These are phyloP conservation scores for Cistogaster globosa DNA, from an alignment of 2,888 invertebrate species.

Conservation along the genomic window DNA sequence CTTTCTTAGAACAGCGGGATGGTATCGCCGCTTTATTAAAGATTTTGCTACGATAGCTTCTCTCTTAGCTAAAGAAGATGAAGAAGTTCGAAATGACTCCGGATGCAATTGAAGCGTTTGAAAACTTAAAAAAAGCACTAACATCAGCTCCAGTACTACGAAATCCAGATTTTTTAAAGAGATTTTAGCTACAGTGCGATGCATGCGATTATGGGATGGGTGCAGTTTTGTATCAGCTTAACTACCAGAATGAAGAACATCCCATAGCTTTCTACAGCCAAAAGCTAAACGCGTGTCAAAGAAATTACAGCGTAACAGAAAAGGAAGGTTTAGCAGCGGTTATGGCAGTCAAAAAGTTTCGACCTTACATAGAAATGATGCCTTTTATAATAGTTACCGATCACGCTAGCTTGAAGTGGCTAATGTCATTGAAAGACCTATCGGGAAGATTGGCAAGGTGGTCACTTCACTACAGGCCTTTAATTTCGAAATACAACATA, in stretches of 20 bases:
- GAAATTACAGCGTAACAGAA: background rate
- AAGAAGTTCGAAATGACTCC: constrained; percentile 29
- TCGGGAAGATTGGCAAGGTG: background rate
- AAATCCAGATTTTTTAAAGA: constrained; percentile 52
- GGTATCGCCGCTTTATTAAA: constrained; percentile 69
- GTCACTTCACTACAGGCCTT: background rate
- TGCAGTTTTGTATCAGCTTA: too few species aligned
- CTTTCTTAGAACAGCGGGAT: constrained; percentile 69
- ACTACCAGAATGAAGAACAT: too few species aligned
- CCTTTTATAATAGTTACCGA: background rate
- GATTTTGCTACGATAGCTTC: constrained; percentile 8
- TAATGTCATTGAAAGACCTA: background rate
- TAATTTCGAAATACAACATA: background rate
- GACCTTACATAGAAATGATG: constrained; percentile 25
- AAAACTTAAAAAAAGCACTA: background rate
- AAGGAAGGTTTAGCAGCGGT: background rate
- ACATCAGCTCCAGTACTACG: background rate
- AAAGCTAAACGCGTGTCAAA: background rate
- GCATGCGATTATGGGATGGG: too few species aligned
- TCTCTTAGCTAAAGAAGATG: constrained; percentile 32
- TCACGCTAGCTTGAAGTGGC: background rate
- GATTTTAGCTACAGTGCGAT: background rate
- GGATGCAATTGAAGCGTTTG: background rate
- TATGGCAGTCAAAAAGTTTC: background rate
- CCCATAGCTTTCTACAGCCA: too few species aligned